phyloP scores from a whole-genome alignment of 2,888 invertebrate species.

The Drosophila kuntzei region DNA sequence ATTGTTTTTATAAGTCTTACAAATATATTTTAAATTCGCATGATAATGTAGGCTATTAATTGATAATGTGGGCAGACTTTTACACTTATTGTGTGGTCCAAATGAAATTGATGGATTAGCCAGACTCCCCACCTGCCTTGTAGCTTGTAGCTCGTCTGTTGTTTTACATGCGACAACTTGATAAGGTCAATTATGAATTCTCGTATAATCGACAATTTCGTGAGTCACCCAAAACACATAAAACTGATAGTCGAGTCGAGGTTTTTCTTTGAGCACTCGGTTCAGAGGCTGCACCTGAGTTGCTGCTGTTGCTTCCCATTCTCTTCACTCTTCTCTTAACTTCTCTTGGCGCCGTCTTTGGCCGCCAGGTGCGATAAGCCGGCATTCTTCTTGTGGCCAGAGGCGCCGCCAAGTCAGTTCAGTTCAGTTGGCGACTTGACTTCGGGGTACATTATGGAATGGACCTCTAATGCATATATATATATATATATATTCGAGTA shows the following conservation, averaged over 20 bases:
- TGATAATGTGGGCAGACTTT: slow-evolving; percentile 8
- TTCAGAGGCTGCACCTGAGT: slow-evolving; percentile 65
- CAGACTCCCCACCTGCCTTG: slow-evolving; percentile 52
- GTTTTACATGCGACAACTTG: slow-evolving; percentile 55
- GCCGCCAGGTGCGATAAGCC: slow-evolving; percentile 77
- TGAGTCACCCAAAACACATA: slow-evolving; percentile 72
- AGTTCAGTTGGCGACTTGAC: not conserved
- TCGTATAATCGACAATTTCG: slow-evolving; percentile 56
- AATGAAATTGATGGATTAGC: slow-evolving; percentile 68
- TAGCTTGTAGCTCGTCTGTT: slow-evolving; percentile 33
- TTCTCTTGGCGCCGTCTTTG: slow-evolving; percentile 70
- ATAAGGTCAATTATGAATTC: slow-evolving; percentile 80
- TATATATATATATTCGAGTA: slow-evolving; percentile 6
- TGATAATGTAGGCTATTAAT: slow-evolving; percentile 26
- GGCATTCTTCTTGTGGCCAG: slow-evolving; percentile 69
- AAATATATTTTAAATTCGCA: no score
- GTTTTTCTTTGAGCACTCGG: slow-evolving; percentile 13
- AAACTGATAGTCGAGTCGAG: slow-evolving; percentile 52
- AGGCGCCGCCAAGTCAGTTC: slow-evolving; percentile 58
- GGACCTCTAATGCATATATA: slow-evolving; percentile 72
- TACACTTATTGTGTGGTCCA: slow-evolving; percentile 57
- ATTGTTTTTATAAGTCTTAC: no score
- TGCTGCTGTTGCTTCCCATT: slow-evolving; percentile 20
- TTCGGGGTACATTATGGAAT: slow-evolving; percentile 56
- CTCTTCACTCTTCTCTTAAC: slow-evolving; percentile 2